phyloP scores from a whole-genome alignment of 2,797 vertebrate genomes.

The Gouania willdenowi region DNA sequence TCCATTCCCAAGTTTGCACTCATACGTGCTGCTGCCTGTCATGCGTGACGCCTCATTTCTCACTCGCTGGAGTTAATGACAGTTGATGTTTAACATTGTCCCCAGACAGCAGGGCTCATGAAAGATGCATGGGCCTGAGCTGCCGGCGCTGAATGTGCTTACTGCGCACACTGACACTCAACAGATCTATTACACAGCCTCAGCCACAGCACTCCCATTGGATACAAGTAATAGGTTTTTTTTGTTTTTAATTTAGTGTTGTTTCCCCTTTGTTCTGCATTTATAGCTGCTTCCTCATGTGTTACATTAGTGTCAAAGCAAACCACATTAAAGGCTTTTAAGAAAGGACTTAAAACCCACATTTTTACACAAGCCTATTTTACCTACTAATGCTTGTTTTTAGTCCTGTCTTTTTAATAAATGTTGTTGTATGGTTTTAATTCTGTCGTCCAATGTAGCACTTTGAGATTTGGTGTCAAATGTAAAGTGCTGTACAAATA shows the following conservation, averaged over 20 bases:
- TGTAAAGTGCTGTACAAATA: too few species aligned
- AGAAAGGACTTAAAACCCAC: background rate
- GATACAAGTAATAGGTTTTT: constrained; percentile 37
- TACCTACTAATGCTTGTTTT: too few species aligned
- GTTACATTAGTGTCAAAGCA: background rate
- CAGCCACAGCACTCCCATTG: constrained; percentile 17
- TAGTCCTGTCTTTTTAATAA: too few species aligned
- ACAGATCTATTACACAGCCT: constrained; percentile 47
- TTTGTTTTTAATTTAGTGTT: constrained; percentile 20
- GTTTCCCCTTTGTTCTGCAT: constrained; percentile 12
- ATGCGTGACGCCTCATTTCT: constrained; percentile 54
- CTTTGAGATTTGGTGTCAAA: too few species aligned
- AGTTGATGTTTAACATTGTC: constrained; percentile 64
- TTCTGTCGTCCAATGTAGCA: too few species aligned
- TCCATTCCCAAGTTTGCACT: constrained; percentile 20
- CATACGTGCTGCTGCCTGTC: constrained; percentile 42
- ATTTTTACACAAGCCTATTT: too few species aligned
- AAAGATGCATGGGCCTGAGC: constrained; percentile 64
- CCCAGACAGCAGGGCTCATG: constrained; percentile 58
- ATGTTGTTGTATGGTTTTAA: too few species aligned
- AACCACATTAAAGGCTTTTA: background rate
- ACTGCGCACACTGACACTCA: constrained; percentile 47
- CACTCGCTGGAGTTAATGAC: constrained; percentile 54
- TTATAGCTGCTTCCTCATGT: constrained; percentile 13
- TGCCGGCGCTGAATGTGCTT: constrained; percentile 48